Percentiles rank a stretch among this genome's conserved stretches.
Evolutionary conservation across 2,113 vertebrate genomes (phyloP).

Genomic region (Pangasianodon gigas): DNA sequence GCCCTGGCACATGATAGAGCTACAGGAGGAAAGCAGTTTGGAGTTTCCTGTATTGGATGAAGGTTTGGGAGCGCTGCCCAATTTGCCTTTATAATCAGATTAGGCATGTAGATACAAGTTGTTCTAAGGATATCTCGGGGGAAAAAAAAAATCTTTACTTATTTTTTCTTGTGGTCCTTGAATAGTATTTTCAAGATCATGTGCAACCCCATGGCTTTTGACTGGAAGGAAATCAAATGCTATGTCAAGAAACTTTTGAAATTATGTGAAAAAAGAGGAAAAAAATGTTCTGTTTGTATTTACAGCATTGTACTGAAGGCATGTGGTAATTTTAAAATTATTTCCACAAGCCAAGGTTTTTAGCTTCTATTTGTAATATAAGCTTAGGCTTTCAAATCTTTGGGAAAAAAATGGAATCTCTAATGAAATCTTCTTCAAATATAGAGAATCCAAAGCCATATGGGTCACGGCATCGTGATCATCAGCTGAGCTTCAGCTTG

Average conservation of each 20-base stretch:
- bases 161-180: neutral
- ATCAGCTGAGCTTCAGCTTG: constrained; percentile 20
- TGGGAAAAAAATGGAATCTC: neutral
- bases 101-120: neutral
- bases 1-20: neutral
- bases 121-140: neutral
- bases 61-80: neutral
- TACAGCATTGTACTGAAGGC: neutral
- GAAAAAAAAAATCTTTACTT: neutral
- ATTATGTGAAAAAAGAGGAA: neutral
- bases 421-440: neutral
- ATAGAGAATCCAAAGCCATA: neutral
- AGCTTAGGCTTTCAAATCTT: neutral
- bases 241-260: neutral
- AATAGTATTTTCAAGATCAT: neutral
- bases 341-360: neutral
- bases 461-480: neutral
- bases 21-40: constrained; percentile 2
- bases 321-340: neutral
- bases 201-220: neutral
- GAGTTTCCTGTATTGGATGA: neutral
- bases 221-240: neutral
- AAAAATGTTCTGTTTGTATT: neutral
- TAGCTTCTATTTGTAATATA: neutral
- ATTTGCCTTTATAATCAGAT: neutral